These are phyloP conservation scores for Achroia grisella DNA, from an alignment of 1,140 invertebrate species.

Conservation along the genomic window DNA sequence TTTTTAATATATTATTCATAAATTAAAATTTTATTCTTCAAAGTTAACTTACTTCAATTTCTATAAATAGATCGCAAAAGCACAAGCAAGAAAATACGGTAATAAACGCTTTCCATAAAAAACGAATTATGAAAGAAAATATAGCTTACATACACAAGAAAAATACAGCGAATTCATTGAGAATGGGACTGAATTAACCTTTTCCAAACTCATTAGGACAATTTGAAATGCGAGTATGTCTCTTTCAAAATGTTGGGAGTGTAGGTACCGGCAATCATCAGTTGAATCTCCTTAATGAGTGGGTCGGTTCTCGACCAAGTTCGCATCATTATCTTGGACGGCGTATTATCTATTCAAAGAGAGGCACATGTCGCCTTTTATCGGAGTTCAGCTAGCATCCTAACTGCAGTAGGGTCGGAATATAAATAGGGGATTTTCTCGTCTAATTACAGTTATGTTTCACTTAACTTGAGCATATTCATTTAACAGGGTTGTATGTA, in stretches of 20 bases:
- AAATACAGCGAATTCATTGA: no score
- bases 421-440: slow-evolving; percentile 1
- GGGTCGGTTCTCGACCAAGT: slow-evolving; percentile 2
- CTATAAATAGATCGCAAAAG: no score
- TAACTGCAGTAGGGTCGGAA: slow-evolving; percentile 2
- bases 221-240: not conserved
- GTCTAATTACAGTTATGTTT: not conserved
- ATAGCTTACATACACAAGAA: no score
- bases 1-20: no score
- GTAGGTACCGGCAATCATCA: slow-evolving; percentile 7
- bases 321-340: slow-evolving; percentile 28
- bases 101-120: no score
- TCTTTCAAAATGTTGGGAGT: not conserved
- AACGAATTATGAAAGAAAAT: no score
- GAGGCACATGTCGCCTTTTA: slow-evolving; percentile 35
- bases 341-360: slow-evolving; percentile 39
- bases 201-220: slow-evolving; percentile 1
- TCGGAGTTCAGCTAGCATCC: slow-evolving; percentile 11
- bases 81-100: no score
- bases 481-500: no score
- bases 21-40: no score
- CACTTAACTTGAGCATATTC: no score
- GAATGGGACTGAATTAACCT: not conserved
- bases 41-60: no score
- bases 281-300: slow-evolving; percentile 20